Percentiles rank a stretch among this genome's conserved stretches.
Evolutionary conservation across 2,888 invertebrate species (phyloP).

Genomic region (Polia nebulosa): DNA sequence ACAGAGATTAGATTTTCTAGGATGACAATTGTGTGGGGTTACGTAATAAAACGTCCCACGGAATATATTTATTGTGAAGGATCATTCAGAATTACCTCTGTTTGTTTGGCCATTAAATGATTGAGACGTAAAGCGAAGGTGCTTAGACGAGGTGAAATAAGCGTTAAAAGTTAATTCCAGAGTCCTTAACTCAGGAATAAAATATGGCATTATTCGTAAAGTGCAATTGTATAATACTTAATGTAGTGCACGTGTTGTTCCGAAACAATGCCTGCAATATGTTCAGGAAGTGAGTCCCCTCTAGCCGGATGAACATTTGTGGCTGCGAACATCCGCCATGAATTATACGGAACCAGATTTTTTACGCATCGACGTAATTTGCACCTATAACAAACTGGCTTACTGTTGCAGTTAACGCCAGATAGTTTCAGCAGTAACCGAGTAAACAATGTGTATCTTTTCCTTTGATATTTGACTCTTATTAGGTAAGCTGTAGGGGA

Average conservation of each 20-base stretch:
- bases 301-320: not conserved
- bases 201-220: too few relatives aligned
- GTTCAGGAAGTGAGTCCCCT: not conserved
- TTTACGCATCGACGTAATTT: not conserved
- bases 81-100: constrained; percentile 18
- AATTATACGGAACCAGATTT: not conserved
- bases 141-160: not conserved
- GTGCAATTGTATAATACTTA: not conserved
- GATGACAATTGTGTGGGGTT: constrained; percentile 33
- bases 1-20: constrained; percentile 57
- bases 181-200: too few relatives aligned
- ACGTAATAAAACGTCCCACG: constrained; percentile 11
- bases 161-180: too few relatives aligned
- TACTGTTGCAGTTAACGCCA: not conserved
- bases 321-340: constrained; percentile 1
- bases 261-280: not conserved
- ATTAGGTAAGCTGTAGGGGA: constrained; percentile 1
- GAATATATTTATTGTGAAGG: constrained; percentile 1
- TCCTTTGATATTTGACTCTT: constrained; percentile 43
- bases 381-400: not conserved
- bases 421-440: constrained; percentile 4
- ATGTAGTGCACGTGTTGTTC: not conserved
- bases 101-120: constrained; percentile 3
- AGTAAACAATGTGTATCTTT: not conserved
- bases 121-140: not conserved